Evolutionary conservation across 1,140 invertebrate species (phyloP), one percentile per base, ranked within the genome.

Genomic region (Mycetomoellerius zeteki): DNA sequence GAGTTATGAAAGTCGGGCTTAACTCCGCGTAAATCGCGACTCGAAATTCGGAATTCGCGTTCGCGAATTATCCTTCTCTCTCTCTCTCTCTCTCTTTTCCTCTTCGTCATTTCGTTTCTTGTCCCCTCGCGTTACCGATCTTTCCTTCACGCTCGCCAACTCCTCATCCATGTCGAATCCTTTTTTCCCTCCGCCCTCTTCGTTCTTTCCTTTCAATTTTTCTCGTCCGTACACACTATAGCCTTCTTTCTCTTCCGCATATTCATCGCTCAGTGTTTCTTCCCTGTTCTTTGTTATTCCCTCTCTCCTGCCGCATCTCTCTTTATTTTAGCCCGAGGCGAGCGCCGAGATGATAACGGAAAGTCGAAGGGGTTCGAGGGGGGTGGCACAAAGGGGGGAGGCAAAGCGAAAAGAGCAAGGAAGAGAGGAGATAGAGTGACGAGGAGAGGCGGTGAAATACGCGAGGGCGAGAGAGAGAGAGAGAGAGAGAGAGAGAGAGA

Each of bases 241-340:
- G 62, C n/a, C 72, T 33, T 52, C 56, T 52, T 47, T 43, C 71
- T 30, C 71, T 56, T n/a, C 8, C 37, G 27, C 10, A 30, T 67
- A 50, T 75, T 73, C 54, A 84, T 82, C 71, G 24, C 47, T 82
- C 56, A 37, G 60, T 78, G 47, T 77, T 88, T 60, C 69, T 58
- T 82, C 54, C 37, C 33, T 65, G 50, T 72, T 54, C 86, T 84
- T 71, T 87, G 50, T 72, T 62, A 54, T 52, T 65, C 27, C 27
- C 86, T 72, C 67, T 50, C 71, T 84, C 37, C 58, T 65, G 71
- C 60, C 86, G 76, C 37, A 88, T 52, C 67, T 87, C 73, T 93
- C 93, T 92, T 93, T 94, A 93, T 93, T 92, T 92, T 93, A 91
- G 92, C 90, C 86, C 60, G 88, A 86, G 89, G 92, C 91, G 87